Base-by-base conservation (phyloP, 2,888 invertebrate genomes). In the Patella caerulea region DNA sequence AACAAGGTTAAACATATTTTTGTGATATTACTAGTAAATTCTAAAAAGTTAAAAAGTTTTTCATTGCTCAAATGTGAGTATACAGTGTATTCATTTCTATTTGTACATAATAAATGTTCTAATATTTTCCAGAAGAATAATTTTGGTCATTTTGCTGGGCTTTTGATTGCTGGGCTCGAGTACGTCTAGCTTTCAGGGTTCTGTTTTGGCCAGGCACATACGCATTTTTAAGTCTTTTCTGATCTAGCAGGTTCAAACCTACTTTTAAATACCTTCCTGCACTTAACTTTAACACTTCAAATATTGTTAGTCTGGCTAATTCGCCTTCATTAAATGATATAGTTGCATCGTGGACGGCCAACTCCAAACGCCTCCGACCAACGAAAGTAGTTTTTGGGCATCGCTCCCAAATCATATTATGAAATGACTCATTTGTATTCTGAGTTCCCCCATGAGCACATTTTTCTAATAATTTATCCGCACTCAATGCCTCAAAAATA, bases 321-420 rank as follows among this genome's bases (percentile, higher is more conserved):
- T 76, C 72, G 2, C 76, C 72, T 54, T 76, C 56, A 56, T 76
- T 76, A 34, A n/a, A 76, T 3, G 71, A 53, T 12, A 76, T 72
- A 3, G 71, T 71, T 7, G 71, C 76, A 72, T 76, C 76, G 29
- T 12, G 24, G 7, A 76, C 29, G 3, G 72, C 72, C 15, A 71
- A 34, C 14, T 70, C 17, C 17, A 75, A 15, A 14, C 71, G n/a
- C 2, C 29, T 52, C 7, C 71, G 9, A 1, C 75, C 71, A 24
- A 52, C 52, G 29, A 75, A 75, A 4, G 54, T 71, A n/a, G 56
- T 71, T 29, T 75, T 75, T 0, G 71, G 71, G n/a, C 75, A 71
- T 14, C 71, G 17, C 19, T 75, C 71, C 75, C 55, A 75, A 14
- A 71, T 29, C 4, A 75, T 9, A 55, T 75, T 19, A 9, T 55